phyloP scores from a whole-genome alignment of 2,888 invertebrate genomes.

The Axea sp. region DNA sequence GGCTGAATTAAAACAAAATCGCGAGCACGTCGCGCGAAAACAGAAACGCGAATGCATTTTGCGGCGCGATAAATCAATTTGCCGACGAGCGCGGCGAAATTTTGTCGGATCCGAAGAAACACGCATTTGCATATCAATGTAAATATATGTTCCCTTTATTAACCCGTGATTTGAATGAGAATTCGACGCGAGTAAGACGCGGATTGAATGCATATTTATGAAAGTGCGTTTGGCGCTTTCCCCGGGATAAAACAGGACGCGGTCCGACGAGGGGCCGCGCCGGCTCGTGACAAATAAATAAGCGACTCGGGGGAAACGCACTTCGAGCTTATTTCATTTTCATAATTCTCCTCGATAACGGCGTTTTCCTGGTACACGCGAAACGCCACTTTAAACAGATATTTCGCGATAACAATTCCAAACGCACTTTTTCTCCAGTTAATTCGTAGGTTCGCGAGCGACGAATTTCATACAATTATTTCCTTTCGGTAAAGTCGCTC shows the following conservation, averaged over 20 bases:
- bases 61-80: constrained; percentile 39
- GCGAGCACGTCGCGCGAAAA: background rate
- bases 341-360: constrained; percentile 45
- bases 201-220: constrained; percentile 58
- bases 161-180: constrained; percentile 54
- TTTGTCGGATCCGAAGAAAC: constrained; percentile 35
- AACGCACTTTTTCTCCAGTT: background rate
- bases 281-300: constrained; percentile 44
- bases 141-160: constrained; percentile 51
- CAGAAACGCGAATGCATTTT: background rate
- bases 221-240: constrained; percentile 33
- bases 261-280: constrained; percentile 13
- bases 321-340: constrained; percentile 37
- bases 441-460: background rate
- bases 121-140: constrained; percentile 51
- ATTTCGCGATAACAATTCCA: constrained; percentile 21
- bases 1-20: background rate
- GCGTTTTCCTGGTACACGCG: constrained; percentile 27
- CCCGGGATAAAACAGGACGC: constrained; percentile 8
- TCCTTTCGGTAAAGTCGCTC: background rate
- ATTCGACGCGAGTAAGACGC: constrained; percentile 42
- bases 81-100: constrained; percentile 19
- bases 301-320: constrained; percentile 13
- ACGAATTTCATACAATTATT: background rate
- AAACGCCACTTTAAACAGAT: constrained; percentile 39